phyloP scores from a whole-genome alignment of 2,797 vertebrate species.

The Potorous gilbertii region DNA sequence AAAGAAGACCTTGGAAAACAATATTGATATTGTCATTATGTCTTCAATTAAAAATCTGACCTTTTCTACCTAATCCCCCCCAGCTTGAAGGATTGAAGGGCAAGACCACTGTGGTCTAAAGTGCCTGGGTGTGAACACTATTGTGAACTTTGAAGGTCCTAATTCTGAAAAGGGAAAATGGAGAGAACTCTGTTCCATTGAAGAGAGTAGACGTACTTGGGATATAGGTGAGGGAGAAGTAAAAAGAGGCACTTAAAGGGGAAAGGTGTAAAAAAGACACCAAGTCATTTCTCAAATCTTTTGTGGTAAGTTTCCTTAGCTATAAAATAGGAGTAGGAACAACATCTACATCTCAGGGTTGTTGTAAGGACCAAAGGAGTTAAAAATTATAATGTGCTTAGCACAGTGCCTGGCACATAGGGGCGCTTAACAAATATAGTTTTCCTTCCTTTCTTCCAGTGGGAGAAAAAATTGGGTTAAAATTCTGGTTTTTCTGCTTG shows the following conservation, averaged over 20 bases:
- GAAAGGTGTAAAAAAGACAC: background rate
- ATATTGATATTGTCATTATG: background rate
- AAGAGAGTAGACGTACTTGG: background rate
- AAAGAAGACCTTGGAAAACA: background rate
- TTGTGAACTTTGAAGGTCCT: background rate
- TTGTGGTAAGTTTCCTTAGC: background rate
- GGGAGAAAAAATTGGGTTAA: background rate
- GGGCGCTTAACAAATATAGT: background rate
- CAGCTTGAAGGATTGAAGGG: background rate
- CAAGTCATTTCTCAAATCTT: background rate
- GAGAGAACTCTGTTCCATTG: background rate
- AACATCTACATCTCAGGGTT: background rate
- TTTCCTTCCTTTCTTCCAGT: background rate
- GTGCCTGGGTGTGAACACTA: background rate
- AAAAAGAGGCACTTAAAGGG: background rate
- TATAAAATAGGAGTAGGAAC: background rate
- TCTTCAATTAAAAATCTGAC: background rate
- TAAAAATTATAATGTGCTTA: background rate
- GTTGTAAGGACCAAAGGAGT: background rate
- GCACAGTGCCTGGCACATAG: background rate
- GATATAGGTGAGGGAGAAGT: background rate
- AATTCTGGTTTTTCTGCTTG: background rate
- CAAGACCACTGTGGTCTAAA: background rate
- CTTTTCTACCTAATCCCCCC: background rate
- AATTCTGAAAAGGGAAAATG: background rate